These are phyloP conservation scores for Pteropus rufus DNA, from an alignment of 2,797 vertebrate species.

Conservation along the genomic window DNA sequence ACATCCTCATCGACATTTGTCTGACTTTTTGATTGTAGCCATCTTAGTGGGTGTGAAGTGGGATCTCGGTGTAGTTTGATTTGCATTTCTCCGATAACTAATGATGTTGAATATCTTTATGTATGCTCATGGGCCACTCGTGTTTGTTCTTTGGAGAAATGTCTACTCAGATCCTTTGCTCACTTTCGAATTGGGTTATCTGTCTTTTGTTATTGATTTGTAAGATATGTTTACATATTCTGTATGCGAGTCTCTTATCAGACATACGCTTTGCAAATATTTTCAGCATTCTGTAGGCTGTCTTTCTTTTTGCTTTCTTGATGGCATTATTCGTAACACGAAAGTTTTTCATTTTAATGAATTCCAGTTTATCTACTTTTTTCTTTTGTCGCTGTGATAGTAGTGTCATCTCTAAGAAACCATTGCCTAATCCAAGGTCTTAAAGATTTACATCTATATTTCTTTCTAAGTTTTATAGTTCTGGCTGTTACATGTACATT, in stretches of 20 bases:
- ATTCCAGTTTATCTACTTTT: slow-evolving; percentile 23
- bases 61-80: background rate
- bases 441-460: background rate
- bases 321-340: slow-evolving; percentile 1
- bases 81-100: slow-evolving; percentile 18
- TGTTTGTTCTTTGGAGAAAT: slow-evolving; percentile 30
- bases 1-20: background rate
- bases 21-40: background rate
- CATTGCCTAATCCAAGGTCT: slow-evolving; percentile 10
- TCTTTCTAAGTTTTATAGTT: slow-evolving; percentile 28
- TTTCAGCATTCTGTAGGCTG: background rate
- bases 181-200: slow-evolving; percentile 26
- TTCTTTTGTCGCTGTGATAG: background rate
- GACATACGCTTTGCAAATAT: slow-evolving; percentile 21
- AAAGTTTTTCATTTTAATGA: slow-evolving; percentile 22
- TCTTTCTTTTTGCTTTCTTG: background rate
- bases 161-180: slow-evolving; percentile 10
- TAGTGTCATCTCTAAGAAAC: background rate
- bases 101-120: background rate
- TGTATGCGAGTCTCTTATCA: slow-evolving; percentile 2
- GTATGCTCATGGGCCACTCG: background rate
- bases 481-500: background rate
- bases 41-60: background rate
- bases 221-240: slow-evolving; percentile 31
- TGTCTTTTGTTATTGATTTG: slow-evolving; percentile 39